These are phyloP conservation scores for Morinoia aosen DNA, from an alignment of 2,888 invertebrate species.

Conservation along the genomic window DNA sequence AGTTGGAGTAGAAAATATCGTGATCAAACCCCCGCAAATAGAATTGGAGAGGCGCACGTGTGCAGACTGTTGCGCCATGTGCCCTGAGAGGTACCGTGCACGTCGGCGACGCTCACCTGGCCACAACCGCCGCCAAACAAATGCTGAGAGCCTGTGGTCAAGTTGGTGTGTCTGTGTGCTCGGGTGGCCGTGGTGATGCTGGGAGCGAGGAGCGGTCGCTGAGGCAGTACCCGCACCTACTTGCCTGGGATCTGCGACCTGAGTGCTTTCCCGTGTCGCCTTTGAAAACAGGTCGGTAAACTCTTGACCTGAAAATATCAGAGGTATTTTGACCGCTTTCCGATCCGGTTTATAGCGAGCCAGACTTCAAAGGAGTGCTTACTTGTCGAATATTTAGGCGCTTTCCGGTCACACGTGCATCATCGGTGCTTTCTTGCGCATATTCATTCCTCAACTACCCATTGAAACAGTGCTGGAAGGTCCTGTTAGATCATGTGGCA, in stretches of 20 bases:
- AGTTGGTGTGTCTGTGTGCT: neutral
- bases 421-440: neutral
- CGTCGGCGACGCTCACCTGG: neutral
- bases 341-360: neutral
- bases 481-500: no score
- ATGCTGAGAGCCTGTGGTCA: neutral
- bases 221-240: neutral
- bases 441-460: neutral
- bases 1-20: neutral
- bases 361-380: neutral
- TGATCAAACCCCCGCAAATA: neutral
- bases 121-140: neutral
- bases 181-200: neutral
- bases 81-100: neutral
- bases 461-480: no score
- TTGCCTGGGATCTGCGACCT: neutral
- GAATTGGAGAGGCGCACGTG: no score
- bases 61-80: neutral
- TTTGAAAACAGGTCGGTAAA: conserved; percentile 29
- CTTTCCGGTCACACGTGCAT: neutral
- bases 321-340: conserved; percentile 5
- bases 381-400: neutral
- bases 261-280: neutral
- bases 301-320: conserved; percentile 24
- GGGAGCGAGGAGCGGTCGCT: neutral